These are phyloP conservation scores for Xenentodon cancila DNA, from an alignment of 2,797 vertebrate species.

Conservation along the genomic window DNA sequence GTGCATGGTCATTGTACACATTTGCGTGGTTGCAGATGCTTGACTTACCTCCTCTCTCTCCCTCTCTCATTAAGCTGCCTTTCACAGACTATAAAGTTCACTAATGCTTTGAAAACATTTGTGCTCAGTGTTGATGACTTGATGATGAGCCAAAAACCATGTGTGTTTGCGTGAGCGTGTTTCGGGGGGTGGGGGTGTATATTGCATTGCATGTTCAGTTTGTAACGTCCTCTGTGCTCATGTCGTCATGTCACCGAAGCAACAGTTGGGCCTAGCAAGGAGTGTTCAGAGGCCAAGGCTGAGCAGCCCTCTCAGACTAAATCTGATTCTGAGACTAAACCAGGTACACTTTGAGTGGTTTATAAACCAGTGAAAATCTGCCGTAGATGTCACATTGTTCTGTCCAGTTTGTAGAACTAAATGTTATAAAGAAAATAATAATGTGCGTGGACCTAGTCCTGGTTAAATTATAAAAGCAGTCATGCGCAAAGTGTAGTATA, in stretches of 20 bases:
- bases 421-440: background rate
- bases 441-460: too few species aligned
- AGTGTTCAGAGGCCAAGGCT: slow-evolving; percentile 68
- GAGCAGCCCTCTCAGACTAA: slow-evolving; percentile 65
- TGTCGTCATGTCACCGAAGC: slow-evolving; percentile 61
- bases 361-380: background rate
- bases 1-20: slow-evolving; percentile 74
- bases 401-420: slow-evolving; percentile 10
- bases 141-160: slow-evolving; percentile 37
- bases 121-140: slow-evolving; percentile 52
- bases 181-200: slow-evolving; percentile 29
- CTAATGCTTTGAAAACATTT: slow-evolving; percentile 54
- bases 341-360: slow-evolving; percentile 68
- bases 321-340: slow-evolving; percentile 65
- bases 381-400: slow-evolving; percentile 23
- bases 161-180: slow-evolving; percentile 15
- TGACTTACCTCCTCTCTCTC: slow-evolving; percentile 50
- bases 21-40: slow-evolving; percentile 73
- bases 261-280: slow-evolving; percentile 67
- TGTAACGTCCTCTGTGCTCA: slow-evolving; percentile 57
- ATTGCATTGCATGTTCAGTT: slow-evolving; percentile 65
- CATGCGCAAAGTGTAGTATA: too few species aligned
- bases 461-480: too few species aligned
- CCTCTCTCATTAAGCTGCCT: slow-evolving; percentile 55
- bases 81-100: slow-evolving; percentile 49